Evolutionary conservation across 2,797 vertebrate genomes (phyloP).

Genomic region (Chelmon rostratus): DNA sequence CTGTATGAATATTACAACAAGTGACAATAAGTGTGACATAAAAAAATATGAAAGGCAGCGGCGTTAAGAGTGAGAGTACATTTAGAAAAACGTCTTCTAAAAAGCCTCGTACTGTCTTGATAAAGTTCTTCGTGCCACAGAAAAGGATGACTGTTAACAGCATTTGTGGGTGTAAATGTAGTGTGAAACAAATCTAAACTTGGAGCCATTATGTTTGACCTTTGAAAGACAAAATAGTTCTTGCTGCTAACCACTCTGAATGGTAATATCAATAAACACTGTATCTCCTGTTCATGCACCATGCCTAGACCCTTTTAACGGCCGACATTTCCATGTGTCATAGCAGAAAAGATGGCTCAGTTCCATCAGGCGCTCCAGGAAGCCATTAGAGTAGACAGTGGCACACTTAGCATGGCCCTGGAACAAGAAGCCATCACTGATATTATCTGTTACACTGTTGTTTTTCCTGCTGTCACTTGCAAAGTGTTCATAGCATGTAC

Average conservation of each 20-base stretch:
- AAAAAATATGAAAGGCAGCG: neutral
- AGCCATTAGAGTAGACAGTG: neutral
- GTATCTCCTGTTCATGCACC: neutral
- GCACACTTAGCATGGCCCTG: neutral
- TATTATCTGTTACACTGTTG: neutral
- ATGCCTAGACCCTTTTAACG: neutral
- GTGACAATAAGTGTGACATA: too few species aligned
- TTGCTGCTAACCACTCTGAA: neutral
- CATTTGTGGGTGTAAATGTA: neutral
- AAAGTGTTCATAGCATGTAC: too few species aligned
- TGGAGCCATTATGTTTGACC: neutral
- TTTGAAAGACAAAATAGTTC: neutral
- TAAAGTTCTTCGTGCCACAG: neutral
- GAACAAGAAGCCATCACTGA: neutral
- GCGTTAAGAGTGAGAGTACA: neutral
- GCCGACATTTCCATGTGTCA: neutral
- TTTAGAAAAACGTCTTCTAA: neutral
- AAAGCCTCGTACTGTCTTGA: neutral
- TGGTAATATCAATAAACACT: neutral
- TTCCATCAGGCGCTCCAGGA: neutral
- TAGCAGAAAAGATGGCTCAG: neutral
- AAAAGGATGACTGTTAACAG: neutral
- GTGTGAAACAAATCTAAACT: neutral
- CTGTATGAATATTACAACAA: neutral
- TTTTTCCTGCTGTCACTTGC: neutral